Percentiles rank a stretch among this genome's conserved stretches.
Evolutionary conservation across 2,888 invertebrate genomes (phyloP).

Genomic region (Campoplex capitator): DNA sequence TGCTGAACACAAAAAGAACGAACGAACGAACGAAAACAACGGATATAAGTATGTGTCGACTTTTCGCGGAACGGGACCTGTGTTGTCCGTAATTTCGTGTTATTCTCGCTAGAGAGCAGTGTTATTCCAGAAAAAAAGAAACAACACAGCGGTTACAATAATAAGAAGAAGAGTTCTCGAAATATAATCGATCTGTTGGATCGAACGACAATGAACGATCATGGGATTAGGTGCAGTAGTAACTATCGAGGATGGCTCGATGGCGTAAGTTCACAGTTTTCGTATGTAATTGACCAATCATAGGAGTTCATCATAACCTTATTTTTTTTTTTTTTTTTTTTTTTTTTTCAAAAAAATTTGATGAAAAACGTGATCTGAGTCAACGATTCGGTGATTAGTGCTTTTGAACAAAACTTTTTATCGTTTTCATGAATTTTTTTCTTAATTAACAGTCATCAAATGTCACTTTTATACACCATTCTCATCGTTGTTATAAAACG

Average conservation of each 20-base stretch:
- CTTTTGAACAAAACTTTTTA: no score
- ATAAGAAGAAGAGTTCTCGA: neutral
- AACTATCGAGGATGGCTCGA: conserved; percentile 47
- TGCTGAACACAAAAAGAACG: neutral
- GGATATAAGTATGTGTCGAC: conserved; percentile 2
- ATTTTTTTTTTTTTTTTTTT: neutral
- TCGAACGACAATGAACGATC: conserved; percentile 54
- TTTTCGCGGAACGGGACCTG: neutral
- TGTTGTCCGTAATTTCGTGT: neutral
- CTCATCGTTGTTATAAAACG: no score
- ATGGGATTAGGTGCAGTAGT: conserved; percentile 34
- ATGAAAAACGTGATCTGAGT: no score
- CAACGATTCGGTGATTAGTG: no score
- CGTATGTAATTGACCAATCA: no score
- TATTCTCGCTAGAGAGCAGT: neutral
- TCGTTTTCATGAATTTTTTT: no score
- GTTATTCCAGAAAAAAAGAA: neutral
- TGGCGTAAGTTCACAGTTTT: conserved; percentile 54
- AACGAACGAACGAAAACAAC: neutral
- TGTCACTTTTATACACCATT: no score
- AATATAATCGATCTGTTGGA: neutral
- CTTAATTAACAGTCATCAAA: no score
- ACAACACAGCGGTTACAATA: neutral
- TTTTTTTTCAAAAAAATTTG: neutral
- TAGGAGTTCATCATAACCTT: no score